Conservation (phyloP, 2,113 vertebrate species). For the Erpornis zantholeuca region DNA sequence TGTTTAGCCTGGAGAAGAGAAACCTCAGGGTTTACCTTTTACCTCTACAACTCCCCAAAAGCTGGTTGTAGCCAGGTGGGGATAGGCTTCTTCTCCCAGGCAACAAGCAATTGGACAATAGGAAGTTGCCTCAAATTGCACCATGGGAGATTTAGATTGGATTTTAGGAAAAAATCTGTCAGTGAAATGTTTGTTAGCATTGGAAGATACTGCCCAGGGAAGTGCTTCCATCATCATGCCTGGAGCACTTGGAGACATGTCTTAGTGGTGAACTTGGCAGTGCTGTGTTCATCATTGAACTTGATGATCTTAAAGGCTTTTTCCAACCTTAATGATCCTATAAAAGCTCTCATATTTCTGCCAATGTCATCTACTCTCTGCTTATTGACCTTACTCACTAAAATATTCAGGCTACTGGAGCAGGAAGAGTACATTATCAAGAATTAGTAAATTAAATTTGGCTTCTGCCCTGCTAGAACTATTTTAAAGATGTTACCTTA, state of each 20-base stretch:
- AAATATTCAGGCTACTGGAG: neutral
- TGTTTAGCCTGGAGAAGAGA: neutral
- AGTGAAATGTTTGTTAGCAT: neutral
- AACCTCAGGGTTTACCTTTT: neutral
- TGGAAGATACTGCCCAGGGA: neutral
- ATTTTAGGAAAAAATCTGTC: neutral
- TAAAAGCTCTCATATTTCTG: neutral
- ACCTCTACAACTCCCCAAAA: neutral
- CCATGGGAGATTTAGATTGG: neutral
- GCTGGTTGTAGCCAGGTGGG: too few species aligned
- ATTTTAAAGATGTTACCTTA: neutral
- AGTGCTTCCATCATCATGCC: neutral
- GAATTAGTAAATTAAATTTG: neutral
- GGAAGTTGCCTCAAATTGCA: neutral
- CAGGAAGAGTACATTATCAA: neutral
- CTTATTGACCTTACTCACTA: neutral
- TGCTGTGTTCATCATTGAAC: neutral
- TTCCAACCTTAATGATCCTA: neutral
- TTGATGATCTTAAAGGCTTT: neutral
- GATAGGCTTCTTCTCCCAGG: neutral
- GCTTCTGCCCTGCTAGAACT: neutral
- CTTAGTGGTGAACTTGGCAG: neutral
- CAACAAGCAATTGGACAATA: neutral
- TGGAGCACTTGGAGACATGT: neutral
- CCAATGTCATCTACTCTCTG: neutral